phyloP scores from a whole-genome alignment of 2,797 vertebrate species.

The Pseudomugil gertrudae region DNA sequence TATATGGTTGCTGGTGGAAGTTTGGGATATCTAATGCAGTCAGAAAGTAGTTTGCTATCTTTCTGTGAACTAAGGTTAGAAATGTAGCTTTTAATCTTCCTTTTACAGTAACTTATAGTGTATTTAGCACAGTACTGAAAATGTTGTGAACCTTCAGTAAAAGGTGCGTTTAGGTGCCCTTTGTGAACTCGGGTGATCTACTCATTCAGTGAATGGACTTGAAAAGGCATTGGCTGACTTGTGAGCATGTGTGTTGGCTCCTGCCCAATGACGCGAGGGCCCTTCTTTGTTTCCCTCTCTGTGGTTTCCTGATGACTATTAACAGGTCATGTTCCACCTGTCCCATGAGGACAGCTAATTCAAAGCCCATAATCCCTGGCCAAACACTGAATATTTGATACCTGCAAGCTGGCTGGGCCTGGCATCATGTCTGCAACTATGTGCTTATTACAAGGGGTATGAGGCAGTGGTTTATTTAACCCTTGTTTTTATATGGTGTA shows the following conservation, averaged over 20 bases:
- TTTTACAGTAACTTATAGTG: not conserved
- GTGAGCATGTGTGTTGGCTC: constrained; percentile 24
- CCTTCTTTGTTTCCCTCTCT: constrained; percentile 75
- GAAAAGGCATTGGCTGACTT: constrained; percentile 13
- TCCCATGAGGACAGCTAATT: constrained; percentile 59
- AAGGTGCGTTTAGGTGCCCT: constrained; percentile 7
- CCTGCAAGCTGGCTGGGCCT: constrained; percentile 48
- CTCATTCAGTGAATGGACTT: constrained; percentile 11
- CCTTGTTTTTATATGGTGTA: constrained; percentile 20
- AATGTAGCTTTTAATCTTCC: not conserved
- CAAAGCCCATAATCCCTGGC: constrained; percentile 77
- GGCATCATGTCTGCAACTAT: constrained; percentile 43
- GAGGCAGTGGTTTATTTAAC: constrained; percentile 39
- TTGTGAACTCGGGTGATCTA: constrained; percentile 7
- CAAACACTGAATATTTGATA: constrained; percentile 86
- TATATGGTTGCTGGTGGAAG: not conserved
- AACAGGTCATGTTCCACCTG: constrained; percentile 82
- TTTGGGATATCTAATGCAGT: not conserved
- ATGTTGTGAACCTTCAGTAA: not conserved
- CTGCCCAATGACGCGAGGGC: constrained; percentile 42
- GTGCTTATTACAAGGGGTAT: constrained; percentile 41
- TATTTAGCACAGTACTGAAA: not conserved
- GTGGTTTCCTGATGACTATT: constrained; percentile 75
- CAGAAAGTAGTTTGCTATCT: not conserved
- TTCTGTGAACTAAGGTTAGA: not conserved